Evolutionary conservation across 2,113 vertebrate species (phyloP).

Genomic region (Athene noctua): DNA sequence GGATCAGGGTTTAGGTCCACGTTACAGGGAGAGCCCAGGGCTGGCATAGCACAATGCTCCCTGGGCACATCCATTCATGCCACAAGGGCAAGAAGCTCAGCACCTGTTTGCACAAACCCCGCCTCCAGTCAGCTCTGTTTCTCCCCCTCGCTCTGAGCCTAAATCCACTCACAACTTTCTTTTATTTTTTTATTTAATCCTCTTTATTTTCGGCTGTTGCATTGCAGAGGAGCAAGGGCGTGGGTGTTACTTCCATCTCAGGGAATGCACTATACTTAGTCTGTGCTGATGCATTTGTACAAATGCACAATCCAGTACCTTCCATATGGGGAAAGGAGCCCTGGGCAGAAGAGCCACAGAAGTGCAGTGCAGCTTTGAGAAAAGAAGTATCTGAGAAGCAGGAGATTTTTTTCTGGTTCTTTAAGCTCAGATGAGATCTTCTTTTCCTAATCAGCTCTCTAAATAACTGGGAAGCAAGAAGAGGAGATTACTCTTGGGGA

Average conservation of each 20-base stretch:
- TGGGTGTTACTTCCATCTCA: conserved; percentile 40
- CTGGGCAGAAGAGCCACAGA: conserved; percentile 26
- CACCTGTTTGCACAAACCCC: not conserved
- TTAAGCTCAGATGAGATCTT: not conserved
- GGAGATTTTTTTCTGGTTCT: not conserved
- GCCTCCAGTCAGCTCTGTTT: not conserved
- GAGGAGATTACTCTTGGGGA: not conserved
- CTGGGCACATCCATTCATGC: not conserved
- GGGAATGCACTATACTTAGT: conserved; percentile 50
- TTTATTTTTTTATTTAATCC: conserved; percentile 42
- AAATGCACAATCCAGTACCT: conserved; percentile 48
- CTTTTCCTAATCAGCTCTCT: not conserved
- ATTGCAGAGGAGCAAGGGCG: conserved; percentile 33
- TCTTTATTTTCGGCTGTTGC: conserved; percentile 40
- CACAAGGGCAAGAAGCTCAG: not conserved
- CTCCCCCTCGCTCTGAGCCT: not conserved
- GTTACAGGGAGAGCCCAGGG: not conserved
- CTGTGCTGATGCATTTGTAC: conserved; percentile 53
- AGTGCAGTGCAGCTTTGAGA: not conserved
- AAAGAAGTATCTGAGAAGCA: not conserved
- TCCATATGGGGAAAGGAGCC: conserved; percentile 42
- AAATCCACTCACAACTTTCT: conserved; percentile 51
- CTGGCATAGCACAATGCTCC: not conserved
- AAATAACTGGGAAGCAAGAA: not conserved
- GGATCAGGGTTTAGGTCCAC: not conserved